These are phyloP conservation scores for Euspilapteryx auroguttella DNA, from an alignment of 2,888 invertebrate species.

Conservation along the genomic window DNA sequence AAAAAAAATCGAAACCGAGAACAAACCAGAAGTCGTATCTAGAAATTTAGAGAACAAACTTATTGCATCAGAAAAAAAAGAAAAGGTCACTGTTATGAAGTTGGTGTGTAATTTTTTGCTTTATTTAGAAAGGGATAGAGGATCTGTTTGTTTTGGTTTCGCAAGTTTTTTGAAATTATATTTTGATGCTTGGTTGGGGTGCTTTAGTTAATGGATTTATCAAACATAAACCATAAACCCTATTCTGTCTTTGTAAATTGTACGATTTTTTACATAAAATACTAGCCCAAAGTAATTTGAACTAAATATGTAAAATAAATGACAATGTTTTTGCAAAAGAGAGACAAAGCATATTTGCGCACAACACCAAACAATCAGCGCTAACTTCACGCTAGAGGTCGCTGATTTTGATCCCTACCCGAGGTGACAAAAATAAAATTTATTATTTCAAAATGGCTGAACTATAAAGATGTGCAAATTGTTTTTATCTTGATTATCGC, in stretches of 20 bases:
- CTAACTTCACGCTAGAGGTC: constrained; percentile 2
- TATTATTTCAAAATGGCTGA: constrained; percentile 51
- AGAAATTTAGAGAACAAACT: background rate
- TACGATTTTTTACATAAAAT: too few relatives aligned
- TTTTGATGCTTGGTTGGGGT: too few relatives aligned
- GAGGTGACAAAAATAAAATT: background rate
- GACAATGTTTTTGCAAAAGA: background rate
- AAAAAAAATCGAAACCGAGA: background rate
- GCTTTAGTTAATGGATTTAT: too few relatives aligned
- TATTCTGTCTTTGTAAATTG: too few relatives aligned
- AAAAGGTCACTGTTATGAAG: constrained; percentile 2
- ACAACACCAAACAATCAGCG: background rate
- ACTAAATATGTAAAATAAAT: too few relatives aligned
- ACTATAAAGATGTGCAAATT: constrained; percentile 45
- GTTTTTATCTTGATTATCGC: constrained; percentile 21
- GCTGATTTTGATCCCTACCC: too few relatives aligned
- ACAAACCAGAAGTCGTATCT: background rate
- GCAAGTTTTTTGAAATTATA: too few relatives aligned
- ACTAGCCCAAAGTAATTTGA: too few relatives aligned
- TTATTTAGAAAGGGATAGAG: too few relatives aligned
- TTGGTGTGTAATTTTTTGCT: background rate
- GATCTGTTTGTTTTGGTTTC: too few relatives aligned
- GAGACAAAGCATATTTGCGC: background rate
- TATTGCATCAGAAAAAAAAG: constrained; percentile 24
- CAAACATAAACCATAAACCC: too few relatives aligned